Conservation (phyloP, 2,888 invertebrate species). For the Caenorhabditis macrosperma region DNA sequence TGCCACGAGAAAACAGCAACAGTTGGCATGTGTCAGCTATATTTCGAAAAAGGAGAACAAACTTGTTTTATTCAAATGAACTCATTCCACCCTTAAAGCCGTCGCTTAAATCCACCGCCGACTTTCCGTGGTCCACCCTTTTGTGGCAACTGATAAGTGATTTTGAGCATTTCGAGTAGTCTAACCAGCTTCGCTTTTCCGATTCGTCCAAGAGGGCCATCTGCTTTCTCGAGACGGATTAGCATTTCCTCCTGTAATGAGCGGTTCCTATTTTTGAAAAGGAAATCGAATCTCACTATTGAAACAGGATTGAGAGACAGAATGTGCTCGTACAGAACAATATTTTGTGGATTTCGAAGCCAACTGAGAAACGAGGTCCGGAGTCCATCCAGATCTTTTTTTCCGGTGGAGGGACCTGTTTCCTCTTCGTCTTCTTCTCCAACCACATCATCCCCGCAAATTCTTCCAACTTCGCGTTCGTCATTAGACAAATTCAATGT, state of each 20-base stretch:
- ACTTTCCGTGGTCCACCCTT: conserved; percentile 13
- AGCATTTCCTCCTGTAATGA: conserved; percentile 66
- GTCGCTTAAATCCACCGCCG: conserved; percentile 24
- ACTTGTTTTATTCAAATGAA: too few relatives aligned
- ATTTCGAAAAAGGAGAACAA: too few relatives aligned
- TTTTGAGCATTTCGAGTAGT: conserved; percentile 53
- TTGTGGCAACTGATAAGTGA: conserved; percentile 61
- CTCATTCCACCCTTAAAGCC: background rate
- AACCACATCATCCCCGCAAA: conserved; percentile 30
- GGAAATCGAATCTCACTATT: conserved; percentile 61
- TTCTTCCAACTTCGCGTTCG: conserved; percentile 40
- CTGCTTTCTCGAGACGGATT: conserved; percentile 55
- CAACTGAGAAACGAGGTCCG: conserved; percentile 64
- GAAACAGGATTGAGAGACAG: conserved; percentile 71
- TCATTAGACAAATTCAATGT: conserved; percentile 64
- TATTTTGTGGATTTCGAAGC: conserved; percentile 68
- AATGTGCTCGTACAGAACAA: conserved; percentile 69
- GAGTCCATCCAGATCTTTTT: conserved; percentile 38
- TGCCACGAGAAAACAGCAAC: too few relatives aligned
- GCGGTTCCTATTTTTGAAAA: background rate
- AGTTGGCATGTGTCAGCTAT: too few relatives aligned
- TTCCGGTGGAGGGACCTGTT: conserved; percentile 13
- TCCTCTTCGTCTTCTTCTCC: conserved; percentile 54
- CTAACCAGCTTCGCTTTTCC: conserved; percentile 60
- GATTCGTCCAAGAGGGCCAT: conserved; percentile 62